Evolutionary conservation across 2,888 invertebrate genomes (phyloP), one percentile per base, ranked within the genome.

Genomic region (Nomada ferruginata): DNA sequence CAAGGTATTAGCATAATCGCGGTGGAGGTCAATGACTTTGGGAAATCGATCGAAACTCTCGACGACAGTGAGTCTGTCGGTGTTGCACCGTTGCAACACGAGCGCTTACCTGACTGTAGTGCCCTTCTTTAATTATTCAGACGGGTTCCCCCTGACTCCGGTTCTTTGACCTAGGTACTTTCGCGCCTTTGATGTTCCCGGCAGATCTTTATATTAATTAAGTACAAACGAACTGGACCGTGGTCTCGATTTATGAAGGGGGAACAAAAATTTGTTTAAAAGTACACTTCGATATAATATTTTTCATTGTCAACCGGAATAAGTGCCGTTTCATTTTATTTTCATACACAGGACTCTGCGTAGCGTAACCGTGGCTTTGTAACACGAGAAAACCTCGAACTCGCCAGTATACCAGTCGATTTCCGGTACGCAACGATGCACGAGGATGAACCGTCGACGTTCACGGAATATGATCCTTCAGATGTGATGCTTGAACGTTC

Each of bases 11-110:
- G 80, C 86, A 88, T 89, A 89, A 89, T 85, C 76, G 80, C 65
- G 60, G 50, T 74, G 5, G 89, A 82, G 89, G 88, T 89, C 86
- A 89, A 89, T 89, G 89, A 89, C 89, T 87, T 71, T 61, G 82
- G 64, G 79, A 89, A 86, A 89, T 88, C 89, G 89, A 89, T 89
- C 84, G 85, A 83, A 79, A 83, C 82, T 66, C 71, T 74, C 76
- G 66, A 80, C 85, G 82, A 87, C 77, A 77, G 82, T 79, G 77
- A 87, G 85, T 76, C 74, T 78, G 55, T 53, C 36, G 36, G 15
- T 53, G 69, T 75, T 83, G 77, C 71, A 75, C 64, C 60, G 79
- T 26, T 66, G 66, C 63, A 75, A 44, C 36, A 7, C 74, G 61
- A 20, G 29, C 74, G 57, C 55, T 73, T 70, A 75, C 82, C 81